phyloP scores from a whole-genome alignment of 2,797 vertebrate genomes.

The Lepus oiostolus region DNA sequence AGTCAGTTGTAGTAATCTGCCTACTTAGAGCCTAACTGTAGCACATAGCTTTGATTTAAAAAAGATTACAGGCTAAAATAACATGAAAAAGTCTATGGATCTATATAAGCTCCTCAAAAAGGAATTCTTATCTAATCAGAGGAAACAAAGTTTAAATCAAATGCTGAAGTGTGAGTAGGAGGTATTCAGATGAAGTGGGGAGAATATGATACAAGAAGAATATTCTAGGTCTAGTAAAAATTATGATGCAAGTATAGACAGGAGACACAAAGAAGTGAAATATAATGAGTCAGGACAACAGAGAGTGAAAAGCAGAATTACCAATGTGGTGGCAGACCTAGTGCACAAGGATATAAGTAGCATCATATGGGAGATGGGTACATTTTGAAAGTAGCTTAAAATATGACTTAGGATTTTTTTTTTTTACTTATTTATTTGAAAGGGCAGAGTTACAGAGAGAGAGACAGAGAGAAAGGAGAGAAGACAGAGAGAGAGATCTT shows the following conservation, averaged over 20 bases:
- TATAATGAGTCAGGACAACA: rapidly evolving
- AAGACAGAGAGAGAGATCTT: too few relatives aligned
- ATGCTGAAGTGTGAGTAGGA: not conserved
- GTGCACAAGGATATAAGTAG: not conserved
- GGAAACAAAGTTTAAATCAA: not conserved
- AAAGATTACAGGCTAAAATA: not conserved
- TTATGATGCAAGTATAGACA: not conserved
- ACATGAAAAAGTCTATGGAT: not conserved
- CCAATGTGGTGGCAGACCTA: not conserved
- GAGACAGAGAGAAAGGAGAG: too few relatives aligned
- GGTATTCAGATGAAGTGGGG: not conserved
- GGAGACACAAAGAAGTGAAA: not conserved
- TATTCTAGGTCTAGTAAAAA: not conserved
- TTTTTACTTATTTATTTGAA: not conserved
- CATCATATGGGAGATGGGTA: too few relatives aligned
- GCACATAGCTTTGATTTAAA: not conserved
- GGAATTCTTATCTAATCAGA: not conserved
- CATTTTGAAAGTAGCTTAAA: not conserved
- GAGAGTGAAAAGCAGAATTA: not conserved
- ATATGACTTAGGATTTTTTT: not conserved
- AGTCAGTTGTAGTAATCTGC: not conserved
- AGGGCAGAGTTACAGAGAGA: too few relatives aligned
- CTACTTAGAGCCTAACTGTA: not conserved
- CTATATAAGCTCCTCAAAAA: not conserved
- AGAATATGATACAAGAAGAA: not conserved